Conservation (phyloP, 2,888 invertebrate genomes). For the Tortrix viridana region DNA sequence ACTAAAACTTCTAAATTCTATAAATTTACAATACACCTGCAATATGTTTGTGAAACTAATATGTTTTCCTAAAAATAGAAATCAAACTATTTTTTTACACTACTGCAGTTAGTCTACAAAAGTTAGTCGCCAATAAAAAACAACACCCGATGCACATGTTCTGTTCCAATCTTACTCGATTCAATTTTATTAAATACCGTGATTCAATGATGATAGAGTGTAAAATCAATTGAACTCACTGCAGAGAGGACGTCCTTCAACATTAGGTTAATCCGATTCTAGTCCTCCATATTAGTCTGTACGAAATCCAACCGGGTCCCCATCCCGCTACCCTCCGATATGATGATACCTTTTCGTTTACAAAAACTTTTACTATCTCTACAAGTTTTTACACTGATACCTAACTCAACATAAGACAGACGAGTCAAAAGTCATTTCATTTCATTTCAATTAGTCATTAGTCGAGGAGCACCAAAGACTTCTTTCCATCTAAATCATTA, state of each 20-base stretch:
- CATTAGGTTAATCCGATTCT: constrained; percentile 57
- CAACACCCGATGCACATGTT: constrained; percentile 11
- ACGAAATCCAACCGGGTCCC: constrained; percentile 32
- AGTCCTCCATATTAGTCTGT: constrained; percentile 54
- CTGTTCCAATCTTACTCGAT: constrained; percentile 9
- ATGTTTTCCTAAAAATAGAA: too few relatives aligned
- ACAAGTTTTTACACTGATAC: too few relatives aligned
- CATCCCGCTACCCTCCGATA: constrained; percentile 19
- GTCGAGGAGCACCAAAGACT: too few relatives aligned
- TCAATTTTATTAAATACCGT: not conserved
- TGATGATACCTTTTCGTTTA: constrained; percentile 15
- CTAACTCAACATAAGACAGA: too few relatives aligned
- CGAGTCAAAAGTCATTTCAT: too few relatives aligned
- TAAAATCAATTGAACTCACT: constrained; percentile 9
- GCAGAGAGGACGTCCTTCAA: constrained; percentile 11
- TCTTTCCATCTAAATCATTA: too few relatives aligned
- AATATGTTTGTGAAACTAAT: too few relatives aligned
- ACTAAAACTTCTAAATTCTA: too few relatives aligned
- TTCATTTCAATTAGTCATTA: too few relatives aligned
- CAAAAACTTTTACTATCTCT: not conserved
- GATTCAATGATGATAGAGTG: constrained; percentile 5
- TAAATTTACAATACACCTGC: too few relatives aligned
- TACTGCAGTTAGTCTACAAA: constrained; percentile 8
- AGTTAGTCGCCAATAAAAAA: constrained; percentile 18
- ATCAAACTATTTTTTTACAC: not conserved